Conservation (phyloP, 2,888 invertebrate genomes). For the Drosophila testacea region DNA sequence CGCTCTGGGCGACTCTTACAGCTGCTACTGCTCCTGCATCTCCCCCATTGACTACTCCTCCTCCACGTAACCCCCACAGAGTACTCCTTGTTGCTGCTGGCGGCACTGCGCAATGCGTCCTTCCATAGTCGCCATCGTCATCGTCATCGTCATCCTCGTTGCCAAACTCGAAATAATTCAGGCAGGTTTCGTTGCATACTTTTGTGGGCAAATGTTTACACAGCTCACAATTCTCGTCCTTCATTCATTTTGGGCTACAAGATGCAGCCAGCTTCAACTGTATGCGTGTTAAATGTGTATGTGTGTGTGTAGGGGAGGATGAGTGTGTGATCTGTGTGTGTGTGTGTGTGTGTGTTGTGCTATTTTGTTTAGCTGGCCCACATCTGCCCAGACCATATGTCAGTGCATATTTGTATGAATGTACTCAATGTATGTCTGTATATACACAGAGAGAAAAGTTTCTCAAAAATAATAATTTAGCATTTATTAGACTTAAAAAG, state of each 20-base stretch:
- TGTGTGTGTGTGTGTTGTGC: conserved; percentile 23
- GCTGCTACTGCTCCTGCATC: neutral
- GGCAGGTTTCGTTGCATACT: conserved; percentile 77
- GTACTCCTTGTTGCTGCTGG: neutral
- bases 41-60: no score
- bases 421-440: conserved; percentile 16
- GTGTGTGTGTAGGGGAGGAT: conserved; percentile 1
- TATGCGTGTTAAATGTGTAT: conserved; percentile 9
- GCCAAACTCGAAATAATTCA: conserved; percentile 69
- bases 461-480: no score
- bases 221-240: conserved; percentile 57
- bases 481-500: no score
- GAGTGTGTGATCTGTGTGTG: conserved; percentile 5
- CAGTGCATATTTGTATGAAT: conserved; percentile 37
- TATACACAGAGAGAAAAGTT: neutral
- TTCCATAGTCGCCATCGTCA: conserved; percentile 11
- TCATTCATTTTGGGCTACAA: conserved; percentile 54
- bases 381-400: conserved; percentile 41
- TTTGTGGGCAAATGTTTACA: conserved; percentile 80
- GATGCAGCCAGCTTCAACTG: conserved; percentile 49
- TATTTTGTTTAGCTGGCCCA: conserved; percentile 51
- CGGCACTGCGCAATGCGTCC: conserved; percentile 51
- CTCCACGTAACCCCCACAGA: neutral
- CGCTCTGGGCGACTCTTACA: conserved; percentile 36
- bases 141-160: conserved; percentile 25